These are phyloP conservation scores for Eristalis arbustorum DNA, from an alignment of 2,888 invertebrate species.

Conservation along the genomic window DNA sequence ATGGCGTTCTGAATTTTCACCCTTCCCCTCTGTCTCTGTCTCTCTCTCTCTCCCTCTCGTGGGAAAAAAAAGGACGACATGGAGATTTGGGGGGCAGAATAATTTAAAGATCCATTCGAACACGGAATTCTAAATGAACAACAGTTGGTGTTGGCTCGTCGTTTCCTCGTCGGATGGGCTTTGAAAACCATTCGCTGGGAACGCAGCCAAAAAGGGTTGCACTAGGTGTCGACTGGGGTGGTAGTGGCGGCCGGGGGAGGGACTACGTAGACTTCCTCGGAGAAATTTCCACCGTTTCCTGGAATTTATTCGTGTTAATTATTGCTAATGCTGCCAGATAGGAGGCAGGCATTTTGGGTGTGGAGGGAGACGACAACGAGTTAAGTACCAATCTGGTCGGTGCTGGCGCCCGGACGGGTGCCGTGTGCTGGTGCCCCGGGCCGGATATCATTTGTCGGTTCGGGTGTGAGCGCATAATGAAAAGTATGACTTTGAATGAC, in stretches of 20 bases:
- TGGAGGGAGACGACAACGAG: background rate
- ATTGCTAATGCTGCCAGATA: conserved; percentile 43
- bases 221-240: background rate
- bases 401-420: background rate
- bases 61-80: conserved; percentile 40
- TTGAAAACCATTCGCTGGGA: conserved; percentile 50
- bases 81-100: conserved; percentile 56
- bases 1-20: conserved; percentile 36
- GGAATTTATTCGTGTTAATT: conserved; percentile 61
- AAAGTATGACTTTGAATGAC: conserved; percentile 17
- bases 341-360: background rate
- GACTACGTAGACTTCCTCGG: conserved; percentile 7
- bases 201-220: conserved; percentile 42
- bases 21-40: too few species aligned
- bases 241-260: too few species aligned
- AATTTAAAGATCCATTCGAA: conserved; percentile 67
- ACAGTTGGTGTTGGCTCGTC: conserved; percentile 54
- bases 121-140: conserved; percentile 68
- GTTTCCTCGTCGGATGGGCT: background rate
- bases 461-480: conserved; percentile 5
- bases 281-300: conserved; percentile 39
- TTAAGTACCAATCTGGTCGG: background rate
- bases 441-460: background rate
- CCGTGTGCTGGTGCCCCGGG: background rate
- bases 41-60: too few species aligned